These are phyloP conservation scores for Hephaestus fuliginosus DNA, from an alignment of 2,797 vertebrate genomes.

Conservation along the genomic window DNA sequence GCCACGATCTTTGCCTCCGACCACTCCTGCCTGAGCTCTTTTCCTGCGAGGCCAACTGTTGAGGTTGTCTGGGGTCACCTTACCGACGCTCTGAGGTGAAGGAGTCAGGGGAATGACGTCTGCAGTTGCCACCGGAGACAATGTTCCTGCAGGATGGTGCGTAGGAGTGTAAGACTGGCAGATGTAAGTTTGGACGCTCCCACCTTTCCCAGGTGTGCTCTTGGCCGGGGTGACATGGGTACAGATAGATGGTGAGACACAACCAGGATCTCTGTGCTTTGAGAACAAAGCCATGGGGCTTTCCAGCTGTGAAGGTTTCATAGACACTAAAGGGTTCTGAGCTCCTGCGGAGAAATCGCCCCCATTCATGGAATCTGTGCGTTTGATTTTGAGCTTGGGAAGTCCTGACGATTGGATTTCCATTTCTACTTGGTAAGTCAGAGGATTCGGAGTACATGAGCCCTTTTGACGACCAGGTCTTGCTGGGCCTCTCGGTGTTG, in stretches of 20 bases:
- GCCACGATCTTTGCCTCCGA: slow-evolving; percentile 67
- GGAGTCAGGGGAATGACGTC: slow-evolving; percentile 86
- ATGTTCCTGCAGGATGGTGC: slow-evolving; percentile 75
- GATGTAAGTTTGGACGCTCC: slow-evolving; percentile 91
- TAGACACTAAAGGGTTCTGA: slow-evolving; percentile 50
- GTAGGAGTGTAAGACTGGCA: slow-evolving; percentile 96
- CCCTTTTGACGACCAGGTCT: slow-evolving; percentile 38
- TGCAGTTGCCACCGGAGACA: slow-evolving; percentile 83
- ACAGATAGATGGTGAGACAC: slow-evolving; percentile 86
- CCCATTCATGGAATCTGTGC: slow-evolving; percentile 80
- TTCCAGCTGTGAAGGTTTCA: slow-evolving; percentile 70
- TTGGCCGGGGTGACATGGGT: slow-evolving; percentile 86
- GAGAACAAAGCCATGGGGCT: slow-evolving; percentile 79
- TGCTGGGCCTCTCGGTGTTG: slow-evolving; percentile 72
- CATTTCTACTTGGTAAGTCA: slow-evolving; percentile 91
- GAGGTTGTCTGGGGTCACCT: slow-evolving; percentile 90
- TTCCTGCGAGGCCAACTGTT: slow-evolving; percentile 95
- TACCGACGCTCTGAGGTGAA: slow-evolving; percentile 91
- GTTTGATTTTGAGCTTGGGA: slow-evolving; percentile 92
- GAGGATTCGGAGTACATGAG: slow-evolving; percentile 48
- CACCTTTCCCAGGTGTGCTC: slow-evolving; percentile 88
- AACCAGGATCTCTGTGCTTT: slow-evolving; percentile 85
- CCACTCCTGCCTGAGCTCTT: slow-evolving; percentile 80
- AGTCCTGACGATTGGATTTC: slow-evolving; percentile 93
- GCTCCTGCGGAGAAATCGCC: slow-evolving; percentile 58